Base-by-base conservation (phyloP, 2,797 vertebrate genomes). In the Ptychobarbus kaznakovi region DNA sequence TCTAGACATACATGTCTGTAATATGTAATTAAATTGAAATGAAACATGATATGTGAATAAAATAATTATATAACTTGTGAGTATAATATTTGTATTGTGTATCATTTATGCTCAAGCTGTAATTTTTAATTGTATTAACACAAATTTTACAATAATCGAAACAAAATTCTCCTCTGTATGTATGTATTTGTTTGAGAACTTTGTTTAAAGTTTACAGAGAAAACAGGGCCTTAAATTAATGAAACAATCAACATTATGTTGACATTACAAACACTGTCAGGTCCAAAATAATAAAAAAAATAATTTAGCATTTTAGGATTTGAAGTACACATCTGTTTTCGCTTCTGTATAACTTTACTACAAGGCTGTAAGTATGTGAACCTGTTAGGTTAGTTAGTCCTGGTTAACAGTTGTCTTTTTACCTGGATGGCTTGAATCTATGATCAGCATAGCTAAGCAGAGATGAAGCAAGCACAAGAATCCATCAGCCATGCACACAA, bases 391-490 rank as follows among this genome's bases (percentile, higher is more conserved):
- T 87, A 92, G 93, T 95, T 96, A 95, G 94, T 95, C 70, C 78
- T 84, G 89, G 91, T 92, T 81, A 91, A 84, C 83, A 82, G 9
- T 40, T 13, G 3, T 44, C 81, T 49, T 85, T 92, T 95, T 96
- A 96, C 94, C 95, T 96, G 93, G 81, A 87, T 74, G 93, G 90
- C 87, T 93, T 95, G 95, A 94, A 93, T 93, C 94, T 92, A 88
- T 90, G 83, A 70, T 78, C 93, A 92, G 93, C 94, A 93, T 93
- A 93, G 94, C 94, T 96, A 93, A 92, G 93, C 86, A 96, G 95
- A 96, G 91, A 96, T 93, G 96, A 95, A 96, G 96, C 96, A 97
- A 96, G 97, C 76, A 94, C 94, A 96, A 94, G 93, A 94, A 93
- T 80, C 86, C 56, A 90, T 90, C 88, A 94, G 95, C 93, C 92